A percentile compares a stretch with the other conserved stretches of the same genome.
These are phyloP conservation scores for Ischnura elegans DNA, from an alignment of 2,888 invertebrate genomes.

Conservation along the genomic window DNA sequence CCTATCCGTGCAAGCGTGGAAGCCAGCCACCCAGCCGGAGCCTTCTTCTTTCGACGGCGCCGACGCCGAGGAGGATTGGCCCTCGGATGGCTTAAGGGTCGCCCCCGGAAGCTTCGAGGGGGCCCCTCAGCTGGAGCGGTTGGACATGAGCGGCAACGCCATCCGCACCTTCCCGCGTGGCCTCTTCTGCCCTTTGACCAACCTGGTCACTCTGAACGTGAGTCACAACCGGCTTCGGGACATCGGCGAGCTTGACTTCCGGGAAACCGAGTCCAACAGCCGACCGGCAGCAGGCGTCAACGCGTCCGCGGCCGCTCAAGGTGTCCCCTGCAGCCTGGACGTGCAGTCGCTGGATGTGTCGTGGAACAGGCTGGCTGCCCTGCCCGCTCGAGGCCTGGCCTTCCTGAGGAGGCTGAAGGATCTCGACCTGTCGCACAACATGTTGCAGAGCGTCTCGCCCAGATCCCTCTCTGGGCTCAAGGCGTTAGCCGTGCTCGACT, in stretches of 20 bases:
- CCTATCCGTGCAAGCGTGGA: slow-evolving; percentile 91
- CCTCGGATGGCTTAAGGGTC: slow-evolving; percentile 90
- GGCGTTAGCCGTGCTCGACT: slow-evolving; percentile 90
- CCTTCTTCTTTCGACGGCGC: slow-evolving; percentile 37
- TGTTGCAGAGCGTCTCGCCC: slow-evolving; percentile 92
- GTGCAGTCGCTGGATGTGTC: slow-evolving; percentile 91
- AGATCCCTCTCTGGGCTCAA: slow-evolving; percentile 89
- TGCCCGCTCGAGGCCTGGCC: slow-evolving; percentile 91
- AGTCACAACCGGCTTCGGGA: slow-evolving; percentile 94
- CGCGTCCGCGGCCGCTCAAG: slow-evolving; percentile 84
- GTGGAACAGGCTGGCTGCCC: slow-evolving; percentile 89
- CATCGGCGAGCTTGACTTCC: slow-evolving; percentile 91
- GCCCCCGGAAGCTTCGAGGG: slow-evolving; percentile 86
- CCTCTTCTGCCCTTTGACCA: slow-evolving; percentile 90
- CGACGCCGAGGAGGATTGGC: slow-evolving; percentile 81
- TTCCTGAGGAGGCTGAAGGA: slow-evolving; percentile 88
- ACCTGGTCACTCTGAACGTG: slow-evolving; percentile 89
- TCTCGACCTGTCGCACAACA: slow-evolving; percentile 92
- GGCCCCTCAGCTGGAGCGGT: slow-evolving; percentile 87
- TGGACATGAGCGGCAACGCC: slow-evolving; percentile 93
- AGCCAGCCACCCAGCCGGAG: slow-evolving; percentile 78
- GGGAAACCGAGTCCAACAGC: slow-evolving; percentile 81
- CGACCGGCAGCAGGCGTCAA: slow-evolving; percentile 75
- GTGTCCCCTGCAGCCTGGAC: slow-evolving; percentile 87
- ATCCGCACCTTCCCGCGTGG: slow-evolving; percentile 94